Conservation (phyloP, 53 echinoderm and acorn worm species). For the Patiria pectinifera region DNA sequence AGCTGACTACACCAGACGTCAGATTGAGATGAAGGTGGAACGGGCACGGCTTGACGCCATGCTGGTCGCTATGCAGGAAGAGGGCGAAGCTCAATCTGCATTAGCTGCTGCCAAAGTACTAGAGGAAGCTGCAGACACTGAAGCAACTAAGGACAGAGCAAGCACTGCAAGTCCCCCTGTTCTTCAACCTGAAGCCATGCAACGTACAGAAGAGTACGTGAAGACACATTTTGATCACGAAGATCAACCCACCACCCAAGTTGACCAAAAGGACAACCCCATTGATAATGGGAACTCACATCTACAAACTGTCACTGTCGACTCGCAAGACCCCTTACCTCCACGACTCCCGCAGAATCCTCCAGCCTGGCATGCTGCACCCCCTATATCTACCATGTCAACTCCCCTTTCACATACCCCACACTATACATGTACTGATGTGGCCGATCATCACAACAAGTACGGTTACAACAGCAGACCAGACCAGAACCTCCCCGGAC, state of each 20-base stretch:
- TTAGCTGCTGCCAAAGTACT: slow-evolving; percentile 32
- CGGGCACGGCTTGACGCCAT: slow-evolving; percentile 31
- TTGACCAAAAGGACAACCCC: background rate
- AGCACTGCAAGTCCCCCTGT: background rate
- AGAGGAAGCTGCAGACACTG: slow-evolving; percentile 18
- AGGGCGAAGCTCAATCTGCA: slow-evolving; percentile 37
- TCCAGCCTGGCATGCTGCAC: background rate
- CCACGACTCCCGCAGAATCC: slow-evolving; percentile 14
- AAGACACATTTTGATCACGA: slow-evolving; percentile 14
- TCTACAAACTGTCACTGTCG: background rate
- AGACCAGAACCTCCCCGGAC: background rate
- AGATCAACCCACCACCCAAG: background rate
- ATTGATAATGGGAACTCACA: background rate
- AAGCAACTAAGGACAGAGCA: background rate
- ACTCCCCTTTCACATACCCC: background rate
- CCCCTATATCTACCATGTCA: background rate
- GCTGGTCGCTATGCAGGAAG: slow-evolving; percentile 33
- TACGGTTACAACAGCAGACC: background rate
- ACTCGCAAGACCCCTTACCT: background rate
- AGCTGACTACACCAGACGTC: slow-evolving; percentile 38
- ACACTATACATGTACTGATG: background rate
- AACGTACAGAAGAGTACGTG: slow-evolving; percentile 30
- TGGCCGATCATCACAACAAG: background rate
- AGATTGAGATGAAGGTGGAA: slow-evolving; percentile 45
- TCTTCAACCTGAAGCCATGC: background rate